Base-by-base conservation (phyloP, 2,797 vertebrate species). In the Enoplosus armatus region DNA sequence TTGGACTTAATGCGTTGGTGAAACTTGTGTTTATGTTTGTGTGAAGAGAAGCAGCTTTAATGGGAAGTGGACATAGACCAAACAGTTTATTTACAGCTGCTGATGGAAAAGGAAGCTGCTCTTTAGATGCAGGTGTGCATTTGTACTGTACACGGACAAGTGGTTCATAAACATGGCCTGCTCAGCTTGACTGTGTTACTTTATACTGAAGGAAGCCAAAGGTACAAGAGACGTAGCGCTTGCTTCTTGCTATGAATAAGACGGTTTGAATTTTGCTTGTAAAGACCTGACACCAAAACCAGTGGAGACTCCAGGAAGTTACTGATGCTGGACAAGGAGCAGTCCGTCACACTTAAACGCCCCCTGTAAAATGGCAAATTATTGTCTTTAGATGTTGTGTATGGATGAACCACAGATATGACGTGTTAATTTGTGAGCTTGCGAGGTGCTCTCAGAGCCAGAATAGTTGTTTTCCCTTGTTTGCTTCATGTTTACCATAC, bases 51-150 rank as follows among this genome's bases (percentile, higher is more conserved):
- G 60, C 43, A 0, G 48, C 26, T 69, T 82, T 80, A 79, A 59
- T 39, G 37, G 59, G 77, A 72, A 56, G 62, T 0, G 16, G 50
- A 70, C 71, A 54, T 68, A 90, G 79, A 87, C 43, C 47, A 77
- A 91, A 85, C 22, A 24, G 47, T 74, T 75, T 87, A 67, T 90
- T 86, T 79, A 64, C 63, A 29, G 75, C 65, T 3, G n/a, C 43
- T 81, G 78, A 89, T 59, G 45, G 72, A 66, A 22, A 1, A 78
- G 89, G 87, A 90, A 89, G 26, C 8, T 5, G 27, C 71, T 74
- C 27, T 62, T 74, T 61, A 45, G 26, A 55, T 62, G 66, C 65
- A 80, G 73, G 64, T 87, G 85, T 70, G 41, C 41, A 16, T 35
- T 3, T 6, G 2, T 3, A 5, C 20, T 24, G 14, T 11, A 11